These are phyloP conservation scores for Panagrolaimus sp. DNA, from an alignment of 1,140 invertebrate genomes.

Conservation along the genomic window DNA sequence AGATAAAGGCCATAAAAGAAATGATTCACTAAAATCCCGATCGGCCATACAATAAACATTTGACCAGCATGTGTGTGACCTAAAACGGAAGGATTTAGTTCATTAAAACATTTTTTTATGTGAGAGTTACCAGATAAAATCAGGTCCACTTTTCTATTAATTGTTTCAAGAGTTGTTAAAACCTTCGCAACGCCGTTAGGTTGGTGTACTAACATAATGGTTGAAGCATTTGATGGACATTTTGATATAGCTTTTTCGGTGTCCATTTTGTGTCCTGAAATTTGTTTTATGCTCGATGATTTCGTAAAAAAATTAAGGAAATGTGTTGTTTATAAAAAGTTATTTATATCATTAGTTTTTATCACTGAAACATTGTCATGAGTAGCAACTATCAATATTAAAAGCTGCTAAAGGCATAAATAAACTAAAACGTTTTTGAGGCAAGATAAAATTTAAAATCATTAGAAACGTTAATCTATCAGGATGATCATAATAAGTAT, in stretches of 20 bases:
- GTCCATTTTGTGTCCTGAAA: slow-evolving; percentile 36
- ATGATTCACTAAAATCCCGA: slow-evolving; percentile 23
- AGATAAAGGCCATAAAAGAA: slow-evolving; percentile 32
- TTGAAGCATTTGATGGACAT: slow-evolving; percentile 27
- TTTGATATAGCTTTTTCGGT: slow-evolving; percentile 27
- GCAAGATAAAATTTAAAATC: no score
- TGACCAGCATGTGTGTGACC: slow-evolving; percentile 33
- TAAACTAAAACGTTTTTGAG: no score
- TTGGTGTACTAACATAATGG: slow-evolving; percentile 36
- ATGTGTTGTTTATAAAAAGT: no score
- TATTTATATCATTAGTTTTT: no score
- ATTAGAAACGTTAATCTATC: no score
- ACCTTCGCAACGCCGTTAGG: slow-evolving; percentile 37
- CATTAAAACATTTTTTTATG: neutral
- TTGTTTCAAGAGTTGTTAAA: slow-evolving; percentile 16
- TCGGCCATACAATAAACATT: slow-evolving; percentile 30
- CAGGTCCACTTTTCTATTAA: slow-evolving; percentile 20
- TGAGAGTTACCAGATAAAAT: slow-evolving; percentile 27
- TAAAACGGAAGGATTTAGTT: neutral
- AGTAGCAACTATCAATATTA: no score
- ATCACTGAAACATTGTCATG: no score
- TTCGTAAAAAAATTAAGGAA: no score
- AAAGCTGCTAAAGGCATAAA: no score
- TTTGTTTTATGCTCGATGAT: no score
- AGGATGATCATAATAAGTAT: no score